Conservation (phyloP, 2,797 vertebrate genomes). For the Vireo griseus region DNA sequence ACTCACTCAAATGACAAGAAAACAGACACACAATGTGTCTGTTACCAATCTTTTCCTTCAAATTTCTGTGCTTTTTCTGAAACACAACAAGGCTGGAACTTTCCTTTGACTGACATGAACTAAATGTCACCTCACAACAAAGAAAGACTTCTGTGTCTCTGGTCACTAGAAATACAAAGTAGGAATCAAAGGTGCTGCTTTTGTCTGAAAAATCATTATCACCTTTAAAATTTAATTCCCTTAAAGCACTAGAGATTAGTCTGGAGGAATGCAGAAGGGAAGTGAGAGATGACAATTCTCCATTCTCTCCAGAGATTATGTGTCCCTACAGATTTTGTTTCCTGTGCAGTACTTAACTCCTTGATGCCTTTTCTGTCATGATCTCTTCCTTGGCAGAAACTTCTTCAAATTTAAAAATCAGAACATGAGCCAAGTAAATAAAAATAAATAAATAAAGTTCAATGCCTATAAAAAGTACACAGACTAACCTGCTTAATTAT, state of each 20-base stretch:
- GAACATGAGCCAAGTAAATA: slow-evolving; percentile 59
- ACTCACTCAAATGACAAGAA: not conserved
- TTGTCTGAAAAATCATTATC: not conserved
- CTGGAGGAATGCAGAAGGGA: not conserved
- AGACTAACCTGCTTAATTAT: slow-evolving; percentile 76
- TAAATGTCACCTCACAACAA: not conserved
- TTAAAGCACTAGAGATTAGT: not conserved
- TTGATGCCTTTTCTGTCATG: slow-evolving; percentile 3
- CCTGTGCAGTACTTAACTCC: slow-evolving; percentile 23
- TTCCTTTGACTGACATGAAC: not conserved
- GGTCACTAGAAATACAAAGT: not conserved
- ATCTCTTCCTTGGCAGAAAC: not conserved
- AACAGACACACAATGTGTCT: not conserved
- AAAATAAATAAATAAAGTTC: slow-evolving; percentile 72
- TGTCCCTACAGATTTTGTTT: not conserved
- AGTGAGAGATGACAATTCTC: not conserved
- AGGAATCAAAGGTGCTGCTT: not conserved
- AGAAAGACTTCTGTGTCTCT: not conserved
- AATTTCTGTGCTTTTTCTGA: not conserved
- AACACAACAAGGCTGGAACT: not conserved
- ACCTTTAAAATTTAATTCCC: slow-evolving; percentile 18
- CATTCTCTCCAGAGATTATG: not conserved
- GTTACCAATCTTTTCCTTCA: not conserved
- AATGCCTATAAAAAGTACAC: slow-evolving; percentile 72
- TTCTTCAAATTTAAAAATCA: slow-evolving; percentile 42